Evolutionary conservation across 2,797 vertebrate species (phyloP).

Genomic region (Thalassophryne amazonica): DNA sequence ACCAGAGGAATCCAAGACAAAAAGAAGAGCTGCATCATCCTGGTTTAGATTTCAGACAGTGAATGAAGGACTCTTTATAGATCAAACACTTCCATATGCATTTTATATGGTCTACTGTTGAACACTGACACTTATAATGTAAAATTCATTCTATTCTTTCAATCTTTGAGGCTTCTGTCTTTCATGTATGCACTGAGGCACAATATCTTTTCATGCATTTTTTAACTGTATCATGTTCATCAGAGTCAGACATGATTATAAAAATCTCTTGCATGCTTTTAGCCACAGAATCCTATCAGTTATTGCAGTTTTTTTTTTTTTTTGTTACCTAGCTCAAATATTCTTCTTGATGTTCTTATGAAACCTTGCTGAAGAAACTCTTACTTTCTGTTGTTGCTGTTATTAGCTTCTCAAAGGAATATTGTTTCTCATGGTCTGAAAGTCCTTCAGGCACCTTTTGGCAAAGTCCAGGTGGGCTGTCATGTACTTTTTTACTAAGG

Average conservation of each 20-base stretch:
- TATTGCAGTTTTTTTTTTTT: too few species aligned
- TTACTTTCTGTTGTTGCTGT: too few species aligned
- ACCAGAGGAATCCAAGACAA: conserved; percentile 4
- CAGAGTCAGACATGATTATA: neutral
- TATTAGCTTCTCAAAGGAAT: too few species aligned
- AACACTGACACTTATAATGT: conserved; percentile 25
- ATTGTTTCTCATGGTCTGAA: too few species aligned
- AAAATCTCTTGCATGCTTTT: neutral
- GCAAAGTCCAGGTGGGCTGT: too few species aligned
- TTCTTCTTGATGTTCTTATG: too few species aligned
- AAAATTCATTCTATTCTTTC: conserved; percentile 34
- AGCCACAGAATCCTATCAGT: neutral
- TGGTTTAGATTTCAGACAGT: conserved; percentile 11
- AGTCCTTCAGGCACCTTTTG: too few species aligned
- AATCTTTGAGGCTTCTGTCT: neutral
- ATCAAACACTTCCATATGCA: conserved; percentile 26
- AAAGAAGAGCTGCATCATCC: conserved; percentile 10
- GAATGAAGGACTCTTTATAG: conserved; percentile 24
- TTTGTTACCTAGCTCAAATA: too few species aligned
- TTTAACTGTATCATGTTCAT: neutral
- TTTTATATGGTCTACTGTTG: conserved; percentile 28
- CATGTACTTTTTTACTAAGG: too few species aligned
- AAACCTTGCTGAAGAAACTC: too few species aligned
- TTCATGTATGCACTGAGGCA: neutral
- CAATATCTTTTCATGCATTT: conserved; percentile 9